phyloP scores from a whole-genome alignment of 2,888 invertebrate genomes.

The Scaptomyza caliginosa region DNA sequence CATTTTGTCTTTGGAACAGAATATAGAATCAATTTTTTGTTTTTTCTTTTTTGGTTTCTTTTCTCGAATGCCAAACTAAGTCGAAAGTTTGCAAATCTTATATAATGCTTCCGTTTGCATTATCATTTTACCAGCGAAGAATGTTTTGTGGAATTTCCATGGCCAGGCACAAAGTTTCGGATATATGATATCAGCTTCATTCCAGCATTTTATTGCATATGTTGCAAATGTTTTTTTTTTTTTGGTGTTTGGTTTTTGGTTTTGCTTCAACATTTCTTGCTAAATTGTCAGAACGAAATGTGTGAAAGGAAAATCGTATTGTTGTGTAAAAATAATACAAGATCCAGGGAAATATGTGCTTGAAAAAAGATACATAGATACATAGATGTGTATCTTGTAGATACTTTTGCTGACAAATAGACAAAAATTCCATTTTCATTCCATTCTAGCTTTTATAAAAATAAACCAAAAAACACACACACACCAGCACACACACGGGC shows the following conservation, averaged over 20 bases:
- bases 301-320: conserved; percentile 10
- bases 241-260: too few species aligned
- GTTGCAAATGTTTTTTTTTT: too few species aligned
- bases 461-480: conserved; percentile 28
- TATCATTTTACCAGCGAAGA: background rate
- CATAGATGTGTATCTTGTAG: conserved; percentile 1
- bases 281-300: background rate
- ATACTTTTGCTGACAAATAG: conserved; percentile 55
- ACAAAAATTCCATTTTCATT: conserved; percentile 55
- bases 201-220: background rate
- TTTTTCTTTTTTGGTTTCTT: too few species aligned
- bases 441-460: conserved; percentile 65
- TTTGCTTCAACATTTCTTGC: background rate
- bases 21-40: too few species aligned
- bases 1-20: too few species aligned
- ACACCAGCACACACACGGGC: conserved; percentile 3
- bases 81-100: too few species aligned
- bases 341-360: conserved; percentile 31
- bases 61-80: too few species aligned
- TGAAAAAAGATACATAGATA: conserved; percentile 4
- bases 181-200: background rate
- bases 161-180: background rate
- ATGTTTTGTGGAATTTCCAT: background rate
- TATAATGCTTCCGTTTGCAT: background rate
- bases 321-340: conserved; percentile 47